phyloP scores from a whole-genome alignment of 1,140 invertebrate species.

The Apocrypta bakeri region DNA sequence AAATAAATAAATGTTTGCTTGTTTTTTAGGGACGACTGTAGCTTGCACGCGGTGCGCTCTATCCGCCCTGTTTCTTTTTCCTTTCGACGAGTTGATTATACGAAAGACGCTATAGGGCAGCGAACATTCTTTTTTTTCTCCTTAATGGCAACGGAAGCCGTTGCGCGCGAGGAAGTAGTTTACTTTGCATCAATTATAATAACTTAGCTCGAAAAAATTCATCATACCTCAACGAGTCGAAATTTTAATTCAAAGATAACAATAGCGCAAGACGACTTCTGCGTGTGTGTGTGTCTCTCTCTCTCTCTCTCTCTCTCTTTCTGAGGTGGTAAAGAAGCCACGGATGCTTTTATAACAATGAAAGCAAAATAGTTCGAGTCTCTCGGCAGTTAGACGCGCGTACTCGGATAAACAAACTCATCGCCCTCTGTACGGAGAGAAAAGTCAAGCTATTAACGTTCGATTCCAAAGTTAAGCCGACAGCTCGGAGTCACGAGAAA shows the following conservation, averaged over 20 bases:
- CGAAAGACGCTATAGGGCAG: no score
- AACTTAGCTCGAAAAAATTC: constrained; percentile 22
- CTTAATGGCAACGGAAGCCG: constrained; percentile 27
- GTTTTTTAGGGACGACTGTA: not conserved
- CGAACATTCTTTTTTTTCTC: constrained; percentile 3
- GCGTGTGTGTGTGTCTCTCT: no score
- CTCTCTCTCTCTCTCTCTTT: not conserved
- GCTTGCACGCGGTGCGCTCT: not conserved
- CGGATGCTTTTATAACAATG: not conserved
- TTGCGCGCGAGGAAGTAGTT: constrained; percentile 8
- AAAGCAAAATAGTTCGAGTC: not conserved
- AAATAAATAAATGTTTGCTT: not conserved
- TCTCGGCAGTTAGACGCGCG: no score
- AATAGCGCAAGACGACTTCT: no score
- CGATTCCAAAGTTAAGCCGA: not conserved
- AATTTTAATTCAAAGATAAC: constrained; percentile 13
- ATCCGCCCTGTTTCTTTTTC: not conserved
- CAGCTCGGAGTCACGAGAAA: not conserved
- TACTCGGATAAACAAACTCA: no score
- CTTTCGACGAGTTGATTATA: not conserved
- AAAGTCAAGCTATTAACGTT: not conserved
- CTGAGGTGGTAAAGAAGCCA: no score
- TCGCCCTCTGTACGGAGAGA: not conserved
- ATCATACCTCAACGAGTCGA: not conserved
- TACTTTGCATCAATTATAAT: constrained; percentile 42